These are phyloP conservation scores for Cantharis rustica DNA, from an alignment of 2,888 invertebrate species.

Conservation along the genomic window DNA sequence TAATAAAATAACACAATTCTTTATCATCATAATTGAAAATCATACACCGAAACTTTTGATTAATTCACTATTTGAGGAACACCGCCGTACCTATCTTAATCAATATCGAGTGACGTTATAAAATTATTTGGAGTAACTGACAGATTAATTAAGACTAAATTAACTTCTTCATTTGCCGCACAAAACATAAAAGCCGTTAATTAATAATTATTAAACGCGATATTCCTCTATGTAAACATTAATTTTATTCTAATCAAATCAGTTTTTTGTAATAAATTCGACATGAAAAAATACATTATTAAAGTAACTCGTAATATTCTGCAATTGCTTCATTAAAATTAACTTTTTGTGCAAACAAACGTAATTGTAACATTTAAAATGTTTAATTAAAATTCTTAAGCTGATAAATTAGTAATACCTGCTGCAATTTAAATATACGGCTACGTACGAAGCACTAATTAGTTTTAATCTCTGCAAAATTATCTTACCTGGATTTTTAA, in stretches of 20 bases:
- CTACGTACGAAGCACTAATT: background rate
- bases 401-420: background rate
- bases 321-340: background rate
- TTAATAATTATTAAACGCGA: background rate
- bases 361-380: background rate
- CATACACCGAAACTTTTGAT: background rate
- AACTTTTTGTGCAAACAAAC: background rate
- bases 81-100: constrained; percentile 13
- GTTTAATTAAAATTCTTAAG: background rate
- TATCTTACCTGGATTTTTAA: background rate
- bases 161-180: background rate
- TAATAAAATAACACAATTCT: background rate
- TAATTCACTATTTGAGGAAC: constrained; percentile 2
- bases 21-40: background rate
- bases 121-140: constrained; percentile 13
- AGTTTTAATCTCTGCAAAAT: background rate
- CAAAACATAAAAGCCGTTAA: background rate
- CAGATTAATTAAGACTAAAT: constrained; percentile 15
- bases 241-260: background rate
- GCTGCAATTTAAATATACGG: background rate
- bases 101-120: constrained; percentile 10
- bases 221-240: background rate
- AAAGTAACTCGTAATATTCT: background rate
- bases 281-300: background rate
- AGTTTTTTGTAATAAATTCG: background rate